Conservation (phyloP, 2,797 vertebrate genomes). For the Distichodus sexfasciatus region DNA sequence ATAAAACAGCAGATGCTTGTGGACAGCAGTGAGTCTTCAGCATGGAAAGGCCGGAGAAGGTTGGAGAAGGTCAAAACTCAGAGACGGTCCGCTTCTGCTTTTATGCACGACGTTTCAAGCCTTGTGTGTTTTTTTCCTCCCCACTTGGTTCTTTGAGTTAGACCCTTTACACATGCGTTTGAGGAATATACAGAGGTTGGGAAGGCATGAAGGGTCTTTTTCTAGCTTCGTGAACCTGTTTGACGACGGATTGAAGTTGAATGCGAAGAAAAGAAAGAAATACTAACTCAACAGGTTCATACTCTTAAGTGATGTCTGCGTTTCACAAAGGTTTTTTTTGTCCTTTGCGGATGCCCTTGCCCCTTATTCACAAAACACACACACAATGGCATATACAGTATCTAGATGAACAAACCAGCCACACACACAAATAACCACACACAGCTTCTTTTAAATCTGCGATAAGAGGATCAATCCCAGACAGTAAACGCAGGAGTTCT, state of each 20-base stretch:
- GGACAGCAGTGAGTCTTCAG: slow-evolving; percentile 6
- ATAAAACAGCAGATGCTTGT: slow-evolving; percentile 50
- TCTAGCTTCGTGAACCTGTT: not conserved
- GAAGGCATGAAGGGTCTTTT: not conserved
- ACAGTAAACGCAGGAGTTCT: slow-evolving; percentile 31
- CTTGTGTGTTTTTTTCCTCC: too few species aligned
- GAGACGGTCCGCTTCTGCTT: not conserved
- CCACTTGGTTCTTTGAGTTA: too few species aligned
- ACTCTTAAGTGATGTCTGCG: not conserved
- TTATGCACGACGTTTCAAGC: slow-evolving; percentile 1
- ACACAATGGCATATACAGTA: slow-evolving; percentile 13
- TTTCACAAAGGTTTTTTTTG: not conserved
- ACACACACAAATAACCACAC: not conserved
- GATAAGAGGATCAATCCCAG: slow-evolving; percentile 32
- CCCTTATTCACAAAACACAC: not conserved
- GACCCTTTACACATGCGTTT: not conserved
- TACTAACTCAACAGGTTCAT: not conserved
- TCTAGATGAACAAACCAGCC: slow-evolving; percentile 19
- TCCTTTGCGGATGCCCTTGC: not conserved
- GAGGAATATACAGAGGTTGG: not conserved
- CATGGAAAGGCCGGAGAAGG: not conserved
- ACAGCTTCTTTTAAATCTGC: slow-evolving; percentile 25
- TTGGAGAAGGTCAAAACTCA: not conserved
- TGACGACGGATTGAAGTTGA: not conserved
- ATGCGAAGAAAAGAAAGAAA: not conserved